Base-by-base conservation (phyloP, 2,113 vertebrate genomes). In the Coptodon bakossiorum region DNA sequence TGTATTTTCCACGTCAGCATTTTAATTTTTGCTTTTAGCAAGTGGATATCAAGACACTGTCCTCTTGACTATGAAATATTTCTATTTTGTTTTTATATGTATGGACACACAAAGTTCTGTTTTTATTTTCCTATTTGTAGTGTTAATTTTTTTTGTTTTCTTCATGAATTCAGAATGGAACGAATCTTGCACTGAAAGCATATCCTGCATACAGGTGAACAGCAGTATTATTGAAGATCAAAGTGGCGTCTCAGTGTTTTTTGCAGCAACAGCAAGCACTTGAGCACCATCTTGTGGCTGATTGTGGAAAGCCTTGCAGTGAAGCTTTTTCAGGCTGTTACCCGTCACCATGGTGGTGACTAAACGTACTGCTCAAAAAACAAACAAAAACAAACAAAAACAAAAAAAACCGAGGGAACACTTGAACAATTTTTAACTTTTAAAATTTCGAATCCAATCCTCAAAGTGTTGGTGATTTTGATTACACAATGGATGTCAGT, bases 221-320 rank as follows among this genome's bases (percentile, higher is more conserved):
- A 91, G 92, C 96, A 97, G 96, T 97, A 97, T 97, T 96, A 96
- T 96, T 88, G 92, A 94, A 93, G 94, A 94, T 94, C 95, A 94
- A 95, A 90, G 86, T 83, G 71, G 89, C 94, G 94, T 92, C 90
- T 86, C 84, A 7, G 86, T 87, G 86, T 90, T 92, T 40, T 90
- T 79, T 57, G 80, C 88, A 83, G 84, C 73, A n/a, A 66, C 34
- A 82, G 90, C 88, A 87, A 88, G 53, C 88, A 83, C 86, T 92
- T 89, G 88, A 93, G 91, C 61, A 93, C 93, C 93, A 92, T 93
- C 92, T 94, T 91, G 93, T 95, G 95, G 93, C 91, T 86, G 34
- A 84, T 34, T 66, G n/a, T 68, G 56, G 54, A 86, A 92, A 63
- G 43, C 88, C 86, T 80, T 90, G 87, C 90, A 89, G 92, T 86